Percentiles rank a stretch among this genome's conserved stretches.
Conservation (phyloP, 2,888 invertebrate genomes). For the Zygogramma bicolorata region DNA sequence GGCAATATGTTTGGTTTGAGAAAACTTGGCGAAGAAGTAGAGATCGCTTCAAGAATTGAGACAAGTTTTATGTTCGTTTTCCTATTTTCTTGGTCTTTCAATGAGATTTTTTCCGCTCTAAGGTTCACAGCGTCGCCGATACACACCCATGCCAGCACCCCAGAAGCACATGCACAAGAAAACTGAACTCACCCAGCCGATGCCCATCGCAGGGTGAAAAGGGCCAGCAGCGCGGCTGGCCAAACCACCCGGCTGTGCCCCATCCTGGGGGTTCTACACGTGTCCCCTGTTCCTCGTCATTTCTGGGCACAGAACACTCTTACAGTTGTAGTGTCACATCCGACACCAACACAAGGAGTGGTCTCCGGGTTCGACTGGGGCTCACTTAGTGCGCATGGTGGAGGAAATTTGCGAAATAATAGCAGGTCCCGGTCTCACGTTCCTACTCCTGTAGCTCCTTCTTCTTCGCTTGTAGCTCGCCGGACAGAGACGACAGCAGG, state of each 20-base stretch:
- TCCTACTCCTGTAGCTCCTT: constrained; percentile 23
- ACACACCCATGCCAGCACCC: constrained; percentile 41
- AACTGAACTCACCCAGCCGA: constrained; percentile 68
- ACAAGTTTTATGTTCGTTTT: no score
- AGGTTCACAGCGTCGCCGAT: no score
- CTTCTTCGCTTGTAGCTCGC: constrained; percentile 2
- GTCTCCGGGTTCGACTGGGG: constrained; percentile 64
- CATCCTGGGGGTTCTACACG: constrained; percentile 68
- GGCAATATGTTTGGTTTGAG: no score
- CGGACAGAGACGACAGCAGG: constrained; percentile 53
- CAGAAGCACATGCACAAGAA: constrained; percentile 25
- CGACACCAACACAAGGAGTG: constrained; percentile 66
- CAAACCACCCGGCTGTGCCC: constrained; percentile 70
- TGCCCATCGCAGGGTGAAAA: constrained; percentile 66
- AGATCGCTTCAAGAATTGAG: no score
- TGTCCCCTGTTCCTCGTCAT: constrained; percentile 62
- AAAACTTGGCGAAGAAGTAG: no score
- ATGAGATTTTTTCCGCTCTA: no score
- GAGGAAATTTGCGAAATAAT: constrained; percentile 62
- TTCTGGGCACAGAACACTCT: constrained; percentile 62
- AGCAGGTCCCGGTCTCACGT: constrained; percentile 54
- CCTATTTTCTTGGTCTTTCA: no score
- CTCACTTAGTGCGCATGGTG: constrained; percentile 63
- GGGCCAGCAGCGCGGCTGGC: constrained; percentile 69
- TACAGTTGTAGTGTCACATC: constrained; percentile 63